Evolutionary conservation across 1,140 invertebrate species (phyloP).

Genomic region (Ptiloglossa arizonensis): DNA sequence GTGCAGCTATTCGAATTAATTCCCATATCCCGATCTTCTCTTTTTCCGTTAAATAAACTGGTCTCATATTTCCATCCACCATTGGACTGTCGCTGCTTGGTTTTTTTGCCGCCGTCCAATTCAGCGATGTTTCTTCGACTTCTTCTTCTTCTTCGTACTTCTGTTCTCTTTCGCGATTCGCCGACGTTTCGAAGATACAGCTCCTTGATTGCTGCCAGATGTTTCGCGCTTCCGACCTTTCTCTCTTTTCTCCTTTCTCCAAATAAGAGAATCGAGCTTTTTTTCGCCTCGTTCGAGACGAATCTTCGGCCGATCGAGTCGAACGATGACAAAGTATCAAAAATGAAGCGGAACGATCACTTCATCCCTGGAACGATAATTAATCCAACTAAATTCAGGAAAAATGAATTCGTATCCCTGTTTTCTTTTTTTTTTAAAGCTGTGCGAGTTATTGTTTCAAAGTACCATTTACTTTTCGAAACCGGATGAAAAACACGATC

Average conservation of each 20-base stretch:
- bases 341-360: not conserved
- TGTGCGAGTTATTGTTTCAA: too few relatives aligned
- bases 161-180: slow-evolving; percentile 58
- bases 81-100: slow-evolving; percentile 20
- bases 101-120: slow-evolving; percentile 54
- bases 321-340: not conserved
- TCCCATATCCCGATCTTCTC: not conserved
- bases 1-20: not conserved
- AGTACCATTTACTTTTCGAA: too few relatives aligned
- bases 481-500: too few relatives aligned
- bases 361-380: too few relatives aligned
- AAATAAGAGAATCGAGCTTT: slow-evolving; percentile 47
- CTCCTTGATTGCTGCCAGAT: slow-evolving; percentile 70
- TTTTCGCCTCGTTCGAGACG: not conserved
- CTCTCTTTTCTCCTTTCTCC: slow-evolving; percentile 47
- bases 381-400: too few relatives aligned
- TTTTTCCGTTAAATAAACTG: slow-evolving; percentile 16
- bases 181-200: slow-evolving; percentile 65
- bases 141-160: slow-evolving; percentile 31
- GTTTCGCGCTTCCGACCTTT: slow-evolving; percentile 62
- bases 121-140: slow-evolving; percentile 56
- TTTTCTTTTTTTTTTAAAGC: too few relatives aligned
- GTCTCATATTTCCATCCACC: slow-evolving; percentile 29
- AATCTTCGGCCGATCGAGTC: not conserved
- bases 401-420: too few relatives aligned